Evolutionary conservation across 2,113 vertebrate species (phyloP).

Genomic region (Lepus americanus): DNA sequence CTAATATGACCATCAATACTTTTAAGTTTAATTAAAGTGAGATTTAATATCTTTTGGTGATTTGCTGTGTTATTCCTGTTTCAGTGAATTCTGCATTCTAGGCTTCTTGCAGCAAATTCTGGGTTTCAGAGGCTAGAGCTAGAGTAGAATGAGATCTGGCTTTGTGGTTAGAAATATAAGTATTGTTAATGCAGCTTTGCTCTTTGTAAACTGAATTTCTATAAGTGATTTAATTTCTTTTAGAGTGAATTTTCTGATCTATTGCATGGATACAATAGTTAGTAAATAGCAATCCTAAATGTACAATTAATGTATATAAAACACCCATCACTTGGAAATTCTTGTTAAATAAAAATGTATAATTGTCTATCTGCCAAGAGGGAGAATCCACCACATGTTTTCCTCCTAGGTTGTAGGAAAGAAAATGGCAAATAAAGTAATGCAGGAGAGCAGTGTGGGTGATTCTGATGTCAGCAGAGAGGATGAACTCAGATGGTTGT

Average conservation of each 20-base stretch:
- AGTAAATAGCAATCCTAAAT: not conserved
- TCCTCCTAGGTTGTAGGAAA: constrained; percentile 42
- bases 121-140: not conserved
- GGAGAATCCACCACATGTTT: not conserved
- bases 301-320: constrained; percentile 4
- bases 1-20: not conserved
- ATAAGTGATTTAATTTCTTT: constrained; percentile 23
- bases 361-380: not conserved
- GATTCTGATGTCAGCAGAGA: constrained; percentile 3
- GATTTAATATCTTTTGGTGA: not conserved
- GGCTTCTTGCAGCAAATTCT: not conserved
- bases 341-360: not conserved
- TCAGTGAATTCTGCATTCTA: not conserved
- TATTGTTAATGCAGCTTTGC: not conserved
- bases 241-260: not conserved
- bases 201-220: constrained; percentile 4
- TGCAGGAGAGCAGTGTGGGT: not conserved
- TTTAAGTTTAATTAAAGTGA: not conserved
- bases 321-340: not conserved
- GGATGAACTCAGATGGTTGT: not conserved
- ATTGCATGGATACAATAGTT: not conserved
- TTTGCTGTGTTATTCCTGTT: not conserved
- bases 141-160: not conserved
- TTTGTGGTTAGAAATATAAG: not conserved
- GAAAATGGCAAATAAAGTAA: constrained; percentile 4